These are phyloP conservation scores for Vicugna pacos DNA, from an alignment of 2,113 vertebrate species.

Conservation along the genomic window DNA sequence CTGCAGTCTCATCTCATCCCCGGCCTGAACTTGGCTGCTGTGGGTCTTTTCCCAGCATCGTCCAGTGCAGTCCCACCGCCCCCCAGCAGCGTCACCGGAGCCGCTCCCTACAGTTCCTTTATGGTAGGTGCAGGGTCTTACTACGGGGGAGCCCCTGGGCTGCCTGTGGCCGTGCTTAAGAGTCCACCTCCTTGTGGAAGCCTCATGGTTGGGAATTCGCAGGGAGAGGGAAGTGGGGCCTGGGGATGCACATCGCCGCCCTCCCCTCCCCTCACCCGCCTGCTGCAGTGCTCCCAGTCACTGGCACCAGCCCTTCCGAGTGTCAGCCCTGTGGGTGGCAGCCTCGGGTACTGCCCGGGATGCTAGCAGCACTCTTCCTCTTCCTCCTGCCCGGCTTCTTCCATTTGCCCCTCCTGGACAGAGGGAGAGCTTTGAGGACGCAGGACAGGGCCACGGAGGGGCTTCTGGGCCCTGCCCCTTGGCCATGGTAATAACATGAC, in stretches of 20 bases:
- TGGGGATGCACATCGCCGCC: not conserved
- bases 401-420: not conserved
- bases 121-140: conserved; percentile 87
- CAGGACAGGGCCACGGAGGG: not conserved
- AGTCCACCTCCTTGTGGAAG: rapidly evolving
- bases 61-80: conserved; percentile 91
- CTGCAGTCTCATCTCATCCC: conserved; percentile 97
- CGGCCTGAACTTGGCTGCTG: conserved; percentile 94
- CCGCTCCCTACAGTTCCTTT: conserved; percentile 93
- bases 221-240: not conserved
- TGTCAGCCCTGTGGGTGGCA: not conserved
- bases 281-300: not conserved
- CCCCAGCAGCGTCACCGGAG: conserved; percentile 89
- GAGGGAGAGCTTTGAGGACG: not conserved
- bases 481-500: rapidly evolving
- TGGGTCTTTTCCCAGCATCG: conserved; percentile 96
- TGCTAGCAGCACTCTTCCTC: not conserved
- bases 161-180: rapidly evolving
- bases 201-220: not conserved
- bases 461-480: not conserved
- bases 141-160: not conserved
- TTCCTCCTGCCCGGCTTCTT: not conserved
- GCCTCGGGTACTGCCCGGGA: rapidly evolving
- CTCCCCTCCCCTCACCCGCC: too few species aligned
- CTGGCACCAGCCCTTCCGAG: not conserved